Conservation (phyloP, 30 jellyfish, hydroid and myxozoan genomes). For the Haliclystus octoradiatus region DNA sequence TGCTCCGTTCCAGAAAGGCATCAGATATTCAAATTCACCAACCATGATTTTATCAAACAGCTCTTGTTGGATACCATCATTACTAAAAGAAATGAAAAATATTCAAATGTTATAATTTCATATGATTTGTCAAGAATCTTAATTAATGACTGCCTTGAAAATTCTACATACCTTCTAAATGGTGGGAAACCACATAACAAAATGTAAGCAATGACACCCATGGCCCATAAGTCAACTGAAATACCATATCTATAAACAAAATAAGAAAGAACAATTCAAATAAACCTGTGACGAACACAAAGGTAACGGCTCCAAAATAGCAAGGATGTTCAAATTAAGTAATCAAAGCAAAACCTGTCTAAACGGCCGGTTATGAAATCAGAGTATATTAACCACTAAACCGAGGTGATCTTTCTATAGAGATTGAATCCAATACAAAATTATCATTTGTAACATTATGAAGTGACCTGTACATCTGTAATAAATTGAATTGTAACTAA, state of each 20-base stretch:
- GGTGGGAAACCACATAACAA: slow-evolving; percentile 95
- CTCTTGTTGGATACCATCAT: slow-evolving; percentile 87
- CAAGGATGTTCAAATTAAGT: background rate
- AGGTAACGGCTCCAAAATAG: too few species aligned
- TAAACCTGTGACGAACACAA: too few species aligned
- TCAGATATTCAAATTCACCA: slow-evolving; percentile 76
- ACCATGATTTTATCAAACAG: slow-evolving; percentile 79
- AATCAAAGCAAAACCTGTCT: too few species aligned
- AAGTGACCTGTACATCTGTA: too few species aligned
- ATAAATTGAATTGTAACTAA: too few species aligned
- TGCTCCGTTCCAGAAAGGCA: slow-evolving; percentile 90
- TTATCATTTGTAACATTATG: too few species aligned
- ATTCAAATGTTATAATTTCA: background rate
- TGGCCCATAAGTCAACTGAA: slow-evolving; percentile 89
- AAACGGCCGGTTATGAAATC: too few species aligned
- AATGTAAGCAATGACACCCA: slow-evolving; percentile 79
- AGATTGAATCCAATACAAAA: too few species aligned
- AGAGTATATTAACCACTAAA: too few species aligned
- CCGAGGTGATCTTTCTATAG: too few species aligned
- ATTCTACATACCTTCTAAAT: slow-evolving; percentile 56
- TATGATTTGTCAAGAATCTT: slow-evolving; percentile 48
- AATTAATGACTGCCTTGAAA: slow-evolving; percentile 1
- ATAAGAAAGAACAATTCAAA: background rate
- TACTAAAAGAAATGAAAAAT: slow-evolving; percentile 18
- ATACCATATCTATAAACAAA: slow-evolving; percentile 59